Conservation (phyloP, 2,113 vertebrate genomes). For the Brienomyrus brachyistius region DNA sequence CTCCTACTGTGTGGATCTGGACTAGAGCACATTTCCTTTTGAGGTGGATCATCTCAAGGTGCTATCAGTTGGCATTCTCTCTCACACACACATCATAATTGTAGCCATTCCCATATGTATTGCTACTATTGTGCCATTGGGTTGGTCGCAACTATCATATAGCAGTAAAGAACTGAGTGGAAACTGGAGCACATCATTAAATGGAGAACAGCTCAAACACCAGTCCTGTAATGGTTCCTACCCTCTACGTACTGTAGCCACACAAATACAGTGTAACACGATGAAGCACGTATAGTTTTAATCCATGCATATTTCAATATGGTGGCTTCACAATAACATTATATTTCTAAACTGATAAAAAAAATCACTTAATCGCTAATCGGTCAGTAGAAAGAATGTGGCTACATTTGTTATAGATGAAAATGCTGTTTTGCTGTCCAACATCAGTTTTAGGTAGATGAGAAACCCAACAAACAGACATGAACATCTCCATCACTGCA, state of each 20-base stretch:
- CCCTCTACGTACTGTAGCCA: not conserved
- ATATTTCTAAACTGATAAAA: not conserved
- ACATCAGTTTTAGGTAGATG: not conserved
- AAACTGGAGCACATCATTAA: not conserved
- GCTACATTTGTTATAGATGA: not conserved
- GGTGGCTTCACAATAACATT: not conserved
- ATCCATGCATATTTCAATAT: not conserved
- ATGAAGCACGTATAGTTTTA: not conserved
- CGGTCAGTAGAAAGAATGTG: not conserved
- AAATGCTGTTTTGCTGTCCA: not conserved
- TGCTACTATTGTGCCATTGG: not conserved
- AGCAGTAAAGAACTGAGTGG: not conserved
- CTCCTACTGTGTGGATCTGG: not conserved
- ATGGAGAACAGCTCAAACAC: not conserved
- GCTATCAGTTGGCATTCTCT: not conserved
- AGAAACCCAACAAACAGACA: not conserved
- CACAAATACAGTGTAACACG: not conserved
- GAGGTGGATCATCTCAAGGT: not conserved
- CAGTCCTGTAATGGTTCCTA: not conserved
- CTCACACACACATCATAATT: not conserved
- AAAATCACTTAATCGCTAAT: not conserved
- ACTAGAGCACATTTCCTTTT: not conserved
- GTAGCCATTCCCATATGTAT: not conserved
- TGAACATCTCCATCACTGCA: not conserved
- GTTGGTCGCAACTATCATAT: not conserved